Conservation (phyloP, 2,888 invertebrate genomes). For the Zygaena filipendulae region DNA sequence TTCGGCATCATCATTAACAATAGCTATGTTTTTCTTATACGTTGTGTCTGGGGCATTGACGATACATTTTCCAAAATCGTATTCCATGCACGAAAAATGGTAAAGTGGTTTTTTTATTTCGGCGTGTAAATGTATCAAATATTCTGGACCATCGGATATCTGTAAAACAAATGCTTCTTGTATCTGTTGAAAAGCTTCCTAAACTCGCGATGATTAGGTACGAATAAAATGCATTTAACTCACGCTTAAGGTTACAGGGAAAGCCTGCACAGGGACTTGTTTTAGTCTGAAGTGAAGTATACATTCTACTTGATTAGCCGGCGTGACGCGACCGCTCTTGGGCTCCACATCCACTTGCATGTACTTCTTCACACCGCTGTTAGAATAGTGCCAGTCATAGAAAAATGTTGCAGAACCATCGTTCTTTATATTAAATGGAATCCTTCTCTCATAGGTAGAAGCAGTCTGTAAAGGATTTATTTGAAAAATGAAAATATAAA, state of each 20-base stretch:
- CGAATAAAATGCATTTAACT: too few relatives aligned
- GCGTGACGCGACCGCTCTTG: constrained; percentile 38
- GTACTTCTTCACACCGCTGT: constrained; percentile 40
- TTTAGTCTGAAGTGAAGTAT: constrained; percentile 39
- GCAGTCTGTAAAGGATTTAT: constrained; percentile 35
- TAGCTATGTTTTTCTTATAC: constrained; percentile 49
- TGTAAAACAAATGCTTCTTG: too few relatives aligned
- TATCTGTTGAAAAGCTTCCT: too few relatives aligned
- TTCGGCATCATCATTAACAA: constrained; percentile 38
- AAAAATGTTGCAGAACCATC: constrained; percentile 54
- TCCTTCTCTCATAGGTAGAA: constrained; percentile 47
- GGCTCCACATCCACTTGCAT: constrained; percentile 44
- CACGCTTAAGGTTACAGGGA: constrained; percentile 44
- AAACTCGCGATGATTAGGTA: too few relatives aligned
- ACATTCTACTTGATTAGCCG: constrained; percentile 39
- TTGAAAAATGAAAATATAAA: too few relatives aligned
- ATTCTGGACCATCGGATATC: constrained; percentile 76
- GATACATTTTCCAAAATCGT: constrained; percentile 75
- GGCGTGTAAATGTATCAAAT: constrained; percentile 67
- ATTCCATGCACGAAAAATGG: constrained; percentile 71
- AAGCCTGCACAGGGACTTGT: constrained; percentile 46
- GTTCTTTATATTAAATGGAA: constrained; percentile 47
- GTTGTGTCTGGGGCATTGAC: constrained; percentile 57
- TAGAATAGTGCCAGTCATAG: constrained; percentile 46
- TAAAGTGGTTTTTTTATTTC: constrained; percentile 66